phyloP scores from a whole-genome alignment of 2,113 vertebrate genomes.

The Crotalus helleri region DNA sequence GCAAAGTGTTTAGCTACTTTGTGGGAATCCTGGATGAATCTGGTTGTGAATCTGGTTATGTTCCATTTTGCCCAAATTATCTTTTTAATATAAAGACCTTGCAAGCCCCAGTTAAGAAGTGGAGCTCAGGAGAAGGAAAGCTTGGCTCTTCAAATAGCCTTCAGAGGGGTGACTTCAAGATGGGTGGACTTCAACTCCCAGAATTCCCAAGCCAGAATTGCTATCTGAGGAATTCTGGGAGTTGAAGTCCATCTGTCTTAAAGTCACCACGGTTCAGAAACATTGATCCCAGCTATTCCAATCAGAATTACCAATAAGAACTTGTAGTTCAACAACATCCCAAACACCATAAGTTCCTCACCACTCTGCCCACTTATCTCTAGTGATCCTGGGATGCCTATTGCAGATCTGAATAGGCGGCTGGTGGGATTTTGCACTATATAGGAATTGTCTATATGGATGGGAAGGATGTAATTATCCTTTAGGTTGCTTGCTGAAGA shows the following conservation, averaged over 20 bases:
- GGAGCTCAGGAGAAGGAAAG: not conserved
- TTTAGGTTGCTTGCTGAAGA: not conserved
- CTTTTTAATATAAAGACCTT: not conserved
- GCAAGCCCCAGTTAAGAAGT: not conserved
- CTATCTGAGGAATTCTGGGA: not conserved
- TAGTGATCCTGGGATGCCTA: not conserved
- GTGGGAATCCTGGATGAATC: not conserved
- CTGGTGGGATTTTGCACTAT: not conserved
- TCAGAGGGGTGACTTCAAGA: not conserved
- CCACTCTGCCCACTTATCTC: not conserved
- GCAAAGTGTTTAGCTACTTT: not conserved
- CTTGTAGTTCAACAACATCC: not conserved
- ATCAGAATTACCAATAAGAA: not conserved
- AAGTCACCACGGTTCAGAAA: not conserved
- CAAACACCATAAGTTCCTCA: not conserved
- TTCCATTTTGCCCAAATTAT: not conserved
- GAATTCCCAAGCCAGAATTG: not conserved
- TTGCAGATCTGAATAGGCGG: not conserved
- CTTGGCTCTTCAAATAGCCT: not conserved
- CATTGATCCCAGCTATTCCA: not conserved
- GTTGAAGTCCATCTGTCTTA: not conserved
- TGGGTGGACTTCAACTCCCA: not conserved
- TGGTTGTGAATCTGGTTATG: not conserved
- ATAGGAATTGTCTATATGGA: not conserved
- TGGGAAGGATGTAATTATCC: not conserved